phyloP scores from a whole-genome alignment of 2,797 vertebrate genomes.

The Myripristis jacobus region DNA sequence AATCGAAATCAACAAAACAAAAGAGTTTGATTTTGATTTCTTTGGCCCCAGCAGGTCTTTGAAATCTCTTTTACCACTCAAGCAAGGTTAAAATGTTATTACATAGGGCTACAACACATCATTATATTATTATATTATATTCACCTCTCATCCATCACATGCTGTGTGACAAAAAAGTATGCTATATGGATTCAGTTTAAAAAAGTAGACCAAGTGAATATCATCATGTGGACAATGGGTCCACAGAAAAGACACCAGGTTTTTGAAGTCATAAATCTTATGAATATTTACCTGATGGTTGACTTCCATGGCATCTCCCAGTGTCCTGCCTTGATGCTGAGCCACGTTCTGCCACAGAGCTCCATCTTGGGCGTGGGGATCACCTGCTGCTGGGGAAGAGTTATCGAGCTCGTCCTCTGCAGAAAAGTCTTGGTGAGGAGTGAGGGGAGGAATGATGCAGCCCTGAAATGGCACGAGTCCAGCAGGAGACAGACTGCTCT shows the following conservation, averaged over 20 bases:
- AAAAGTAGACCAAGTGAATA: not conserved
- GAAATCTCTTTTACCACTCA: not conserved
- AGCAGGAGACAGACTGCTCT: conserved; percentile 78
- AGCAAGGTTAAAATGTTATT: too few relatives aligned
- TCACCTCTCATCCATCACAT: not conserved
- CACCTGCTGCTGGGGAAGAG: conserved; percentile 32
- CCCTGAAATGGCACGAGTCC: conserved; percentile 75
- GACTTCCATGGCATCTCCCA: conserved; percentile 81
- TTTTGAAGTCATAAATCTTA: not conserved
- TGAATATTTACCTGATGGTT: conserved; percentile 85
- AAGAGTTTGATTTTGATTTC: not conserved
- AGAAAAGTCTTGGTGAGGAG: conserved; percentile 49
- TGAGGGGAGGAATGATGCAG: conserved; percentile 77
- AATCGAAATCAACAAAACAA: not conserved
- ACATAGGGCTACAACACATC: not conserved
- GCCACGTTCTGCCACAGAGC: conserved; percentile 82
- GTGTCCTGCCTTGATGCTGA: conserved; percentile 75
- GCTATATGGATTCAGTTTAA: not conserved
- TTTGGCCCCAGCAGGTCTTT: not conserved
- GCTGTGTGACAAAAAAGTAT: not conserved
- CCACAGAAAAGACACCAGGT: not conserved
- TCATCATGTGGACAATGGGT: too few relatives aligned
- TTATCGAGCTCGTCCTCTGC: conserved; percentile 50
- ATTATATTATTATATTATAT: too few relatives aligned
- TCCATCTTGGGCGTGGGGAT: conserved; percentile 41